phyloP scores from a whole-genome alignment of 2,113 vertebrate species.

The Perca schrenkii region DNA sequence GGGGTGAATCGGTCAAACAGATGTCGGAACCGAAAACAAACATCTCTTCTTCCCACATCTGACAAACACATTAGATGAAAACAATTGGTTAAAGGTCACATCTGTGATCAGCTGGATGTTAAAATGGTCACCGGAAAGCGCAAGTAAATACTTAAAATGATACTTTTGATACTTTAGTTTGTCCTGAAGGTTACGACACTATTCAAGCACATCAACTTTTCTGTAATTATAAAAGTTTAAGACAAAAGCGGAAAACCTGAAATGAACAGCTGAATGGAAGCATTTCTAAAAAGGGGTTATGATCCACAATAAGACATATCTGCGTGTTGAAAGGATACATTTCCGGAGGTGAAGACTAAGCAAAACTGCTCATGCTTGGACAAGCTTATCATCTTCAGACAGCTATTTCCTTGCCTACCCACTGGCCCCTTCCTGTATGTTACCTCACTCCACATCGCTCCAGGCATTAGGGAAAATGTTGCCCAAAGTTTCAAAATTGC shows the following conservation, averaged over 20 bases:
- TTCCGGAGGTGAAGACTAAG: constrained; percentile 9
- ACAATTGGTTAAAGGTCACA: constrained; percentile 30
- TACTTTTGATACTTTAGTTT: neutral
- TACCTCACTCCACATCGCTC: neutral
- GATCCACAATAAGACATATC: neutral
- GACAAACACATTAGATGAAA: neutral
- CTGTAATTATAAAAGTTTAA: neutral
- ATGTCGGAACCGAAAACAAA: neutral
- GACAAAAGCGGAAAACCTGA: neutral
- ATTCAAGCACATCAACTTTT: neutral
- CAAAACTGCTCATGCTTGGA: constrained; percentile 2
- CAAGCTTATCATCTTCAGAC: constrained; percentile 57
- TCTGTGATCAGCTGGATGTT: constrained; percentile 53
- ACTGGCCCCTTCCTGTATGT: neutral
- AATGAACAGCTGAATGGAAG: too few species aligned
- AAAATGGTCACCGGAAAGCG: neutral
- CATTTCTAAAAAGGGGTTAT: neutral
- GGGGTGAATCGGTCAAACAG: neutral
- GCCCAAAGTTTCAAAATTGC: neutral
- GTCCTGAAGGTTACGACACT: neutral
- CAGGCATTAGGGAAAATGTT: neutral
- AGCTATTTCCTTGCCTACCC: constrained; percentile 41
- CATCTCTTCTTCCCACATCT: neutral
- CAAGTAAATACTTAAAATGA: neutral
- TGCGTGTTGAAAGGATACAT: neutral